Percentiles rank a stretch among this genome's conserved stretches.
Conservation (phyloP, 2,888 invertebrate species). For the Melanostoma mellinum region DNA sequence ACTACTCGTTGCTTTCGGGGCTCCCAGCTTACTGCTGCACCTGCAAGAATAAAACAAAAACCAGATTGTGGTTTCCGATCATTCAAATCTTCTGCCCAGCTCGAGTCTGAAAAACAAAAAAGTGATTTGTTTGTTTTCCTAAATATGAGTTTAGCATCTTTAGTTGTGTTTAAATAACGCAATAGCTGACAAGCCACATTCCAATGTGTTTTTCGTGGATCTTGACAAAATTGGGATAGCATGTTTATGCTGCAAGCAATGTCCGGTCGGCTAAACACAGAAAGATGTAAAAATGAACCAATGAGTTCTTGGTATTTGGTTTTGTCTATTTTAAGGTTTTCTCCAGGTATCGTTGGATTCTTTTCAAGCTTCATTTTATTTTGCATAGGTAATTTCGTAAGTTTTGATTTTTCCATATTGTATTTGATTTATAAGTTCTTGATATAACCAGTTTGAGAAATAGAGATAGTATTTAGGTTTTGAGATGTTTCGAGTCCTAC, state of each 20-base stretch:
- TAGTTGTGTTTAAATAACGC: constrained; percentile 4
- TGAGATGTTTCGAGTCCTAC: too few species aligned
- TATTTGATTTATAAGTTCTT: constrained; percentile 38
- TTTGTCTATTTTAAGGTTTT: constrained; percentile 39
- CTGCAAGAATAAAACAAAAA: too few species aligned
- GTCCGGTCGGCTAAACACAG: too few species aligned
- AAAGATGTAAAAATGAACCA: constrained; percentile 37
- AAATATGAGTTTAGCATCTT: constrained; percentile 9
- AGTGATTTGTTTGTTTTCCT: constrained; percentile 14
- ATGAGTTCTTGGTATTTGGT: constrained; percentile 53
- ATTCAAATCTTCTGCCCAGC: too few species aligned
- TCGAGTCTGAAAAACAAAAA: constrained; percentile 1
- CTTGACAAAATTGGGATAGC: constrained; percentile 43
- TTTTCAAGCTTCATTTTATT: constrained; percentile 44
- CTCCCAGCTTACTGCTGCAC: constrained; percentile 53
- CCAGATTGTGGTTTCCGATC: constrained; percentile 18
- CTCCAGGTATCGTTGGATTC: constrained; percentile 45
- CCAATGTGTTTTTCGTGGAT: constrained; percentile 45
- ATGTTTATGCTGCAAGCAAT: constrained; percentile 42
- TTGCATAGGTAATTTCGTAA: constrained; percentile 34
- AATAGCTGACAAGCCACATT: constrained; percentile 17
- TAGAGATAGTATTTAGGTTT: too few species aligned
- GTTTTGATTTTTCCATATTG: constrained; percentile 26
- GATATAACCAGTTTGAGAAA: constrained; percentile 45
- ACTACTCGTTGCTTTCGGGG: constrained; percentile 3